Base-by-base conservation (phyloP, 2,797 vertebrate genomes). In the Myotis daubentonii region DNA sequence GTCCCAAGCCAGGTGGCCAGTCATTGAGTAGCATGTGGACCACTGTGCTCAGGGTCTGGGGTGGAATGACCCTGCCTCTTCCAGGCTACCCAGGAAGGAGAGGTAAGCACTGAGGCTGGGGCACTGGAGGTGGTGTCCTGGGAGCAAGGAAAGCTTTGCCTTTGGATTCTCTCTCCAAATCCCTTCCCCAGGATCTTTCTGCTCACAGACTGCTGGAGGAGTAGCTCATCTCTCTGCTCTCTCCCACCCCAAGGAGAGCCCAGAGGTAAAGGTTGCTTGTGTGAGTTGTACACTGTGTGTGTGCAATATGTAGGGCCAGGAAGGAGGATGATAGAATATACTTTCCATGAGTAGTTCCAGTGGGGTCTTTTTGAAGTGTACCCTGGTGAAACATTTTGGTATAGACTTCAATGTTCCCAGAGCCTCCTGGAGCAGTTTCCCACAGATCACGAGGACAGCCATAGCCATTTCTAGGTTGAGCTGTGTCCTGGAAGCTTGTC, bases 81-180 rank as follows among this genome's bases (percentile, higher is more conserved):
- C 47, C 41, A 7, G 6, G 25, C 47, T 28, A 19, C 17, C 25
- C 53, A n/a, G 41, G 19, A 62, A 74, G 23, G 9, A 66, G 3
- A 90, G 15, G 8, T 22, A 30, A 6, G 6, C 2, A 33, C 53
- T 22, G 9, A 86, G 51, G 36, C 47, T 88, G 28, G 33, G 7
- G 8, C 9, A 12, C 25, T 38, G 10, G 30, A 49, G 0, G 9
- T 74, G 49, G 53, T 3, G 0, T 33, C 30, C 38, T 8, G 6
- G 51, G 49, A 60, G 22, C 57, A 51, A 55, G 28, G 36, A n/a
- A 68, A 57, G 30, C 36, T 60, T 30, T 25, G 16, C 36, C 38
- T 94, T 80, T 68, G 13, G 8, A 53, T 51, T 83, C 33, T 72
- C 28, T 20, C 20, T 51, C 62, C 33, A 12, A 22, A 25, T 2